phyloP scores from a whole-genome alignment of 2,888 invertebrate genomes.

The Polylopha cassiicola region DNA sequence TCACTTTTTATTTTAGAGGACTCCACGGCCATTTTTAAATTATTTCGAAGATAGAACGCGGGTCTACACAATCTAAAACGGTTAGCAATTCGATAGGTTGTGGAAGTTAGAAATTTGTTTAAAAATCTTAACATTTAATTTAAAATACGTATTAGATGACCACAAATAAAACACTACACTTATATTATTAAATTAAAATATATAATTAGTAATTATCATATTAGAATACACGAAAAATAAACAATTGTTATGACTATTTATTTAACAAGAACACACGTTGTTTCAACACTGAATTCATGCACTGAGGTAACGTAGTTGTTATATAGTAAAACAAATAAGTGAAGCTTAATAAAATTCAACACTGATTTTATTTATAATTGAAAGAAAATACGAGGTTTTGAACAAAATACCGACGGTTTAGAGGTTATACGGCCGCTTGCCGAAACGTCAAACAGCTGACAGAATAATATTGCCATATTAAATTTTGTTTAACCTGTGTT shows the following conservation, averaged over 20 bases:
- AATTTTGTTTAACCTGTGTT: no score
- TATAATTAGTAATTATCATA: no score
- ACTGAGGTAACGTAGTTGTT: no score
- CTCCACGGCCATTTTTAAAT: constrained; percentile 41
- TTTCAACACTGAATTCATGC: no score
- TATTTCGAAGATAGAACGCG: constrained; percentile 16
- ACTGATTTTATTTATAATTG: constrained; percentile 29
- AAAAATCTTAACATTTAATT: constrained; percentile 23
- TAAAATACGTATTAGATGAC: not conserved
- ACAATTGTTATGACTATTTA: no score
- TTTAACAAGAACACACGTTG: no score
- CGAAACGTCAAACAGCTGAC: constrained; percentile 26
- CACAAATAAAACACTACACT: not conserved
- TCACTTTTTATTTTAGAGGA: constrained; percentile 41
- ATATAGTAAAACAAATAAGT: no score
- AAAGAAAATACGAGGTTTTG: constrained; percentile 10
- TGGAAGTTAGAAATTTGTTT: constrained; percentile 5
- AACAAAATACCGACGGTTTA: constrained; percentile 27
- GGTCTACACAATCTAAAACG: not conserved
- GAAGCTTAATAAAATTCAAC: no score
- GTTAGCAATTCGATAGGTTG: not conserved
- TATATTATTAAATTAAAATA: no score
- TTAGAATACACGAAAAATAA: no score
- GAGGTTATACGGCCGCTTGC: constrained; percentile 31
- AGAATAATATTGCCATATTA: no score